Evolutionary conservation across 2,113 vertebrate species (phyloP).

Genomic region (Microtus pennsylvanicus): DNA sequence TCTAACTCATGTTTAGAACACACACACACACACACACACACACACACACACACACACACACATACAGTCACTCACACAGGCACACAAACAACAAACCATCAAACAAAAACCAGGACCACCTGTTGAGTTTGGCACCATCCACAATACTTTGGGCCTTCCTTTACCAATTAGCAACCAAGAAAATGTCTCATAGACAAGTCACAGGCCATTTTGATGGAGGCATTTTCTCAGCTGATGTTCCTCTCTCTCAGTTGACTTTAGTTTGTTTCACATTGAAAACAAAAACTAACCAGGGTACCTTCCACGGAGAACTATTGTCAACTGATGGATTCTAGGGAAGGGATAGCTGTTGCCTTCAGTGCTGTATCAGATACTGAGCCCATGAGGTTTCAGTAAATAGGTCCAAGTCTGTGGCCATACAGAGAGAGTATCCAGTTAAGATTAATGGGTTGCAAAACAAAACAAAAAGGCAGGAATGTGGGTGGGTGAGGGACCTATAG

Average conservation of each 20-base stretch:
- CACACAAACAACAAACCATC: not conserved
- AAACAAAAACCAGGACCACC: not conserved
- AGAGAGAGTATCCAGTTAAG: not conserved
- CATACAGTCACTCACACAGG: not conserved
- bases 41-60: not conserved
- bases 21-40: not conserved
- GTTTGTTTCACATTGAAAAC: not conserved
- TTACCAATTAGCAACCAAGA: not conserved
- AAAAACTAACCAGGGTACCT: not conserved
- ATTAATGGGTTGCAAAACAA: not conserved
- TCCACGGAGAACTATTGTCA: not conserved
- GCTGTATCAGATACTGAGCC: not conserved
- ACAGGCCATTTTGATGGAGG: not conserved
- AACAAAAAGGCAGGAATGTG: not conserved
- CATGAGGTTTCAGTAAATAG: too few relatives aligned
- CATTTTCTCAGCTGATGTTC: not conserved
- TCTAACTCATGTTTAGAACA: not conserved
- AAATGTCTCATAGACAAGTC: not conserved
- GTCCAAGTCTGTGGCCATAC: not conserved
- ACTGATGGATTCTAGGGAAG: not conserved
- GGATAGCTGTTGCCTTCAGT: not conserved
- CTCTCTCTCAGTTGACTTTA: not conserved
- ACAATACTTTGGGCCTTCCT: not conserved
- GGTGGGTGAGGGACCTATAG: not conserved
- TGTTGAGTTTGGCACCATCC: not conserved